These are phyloP conservation scores for Didymodactylos carnosus DNA, from an alignment of 2,888 invertebrate species.

Conservation along the genomic window DNA sequence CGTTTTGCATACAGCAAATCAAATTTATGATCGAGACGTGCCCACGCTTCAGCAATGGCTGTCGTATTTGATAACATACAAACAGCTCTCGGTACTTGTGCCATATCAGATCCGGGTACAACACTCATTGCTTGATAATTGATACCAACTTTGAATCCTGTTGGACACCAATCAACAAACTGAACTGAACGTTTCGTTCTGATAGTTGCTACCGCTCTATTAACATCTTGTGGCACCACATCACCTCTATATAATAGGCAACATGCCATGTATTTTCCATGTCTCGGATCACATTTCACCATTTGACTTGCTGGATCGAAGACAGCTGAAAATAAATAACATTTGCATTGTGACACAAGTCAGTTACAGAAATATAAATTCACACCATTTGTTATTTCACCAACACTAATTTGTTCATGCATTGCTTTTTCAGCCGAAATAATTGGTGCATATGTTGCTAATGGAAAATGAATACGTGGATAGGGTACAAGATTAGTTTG, in stretches of 20 bases:
- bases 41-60: constrained; percentile 38
- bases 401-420: constrained; percentile 52
- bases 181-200: constrained; percentile 63
- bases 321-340: no score
- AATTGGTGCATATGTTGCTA: constrained; percentile 15
- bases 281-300: constrained; percentile 32
- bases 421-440: constrained; percentile 60
- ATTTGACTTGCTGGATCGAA: constrained; percentile 29
- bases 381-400: constrained; percentile 27
- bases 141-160: constrained; percentile 45
- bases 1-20: constrained; percentile 25
- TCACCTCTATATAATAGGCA: constrained; percentile 22
- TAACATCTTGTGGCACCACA: constrained; percentile 23
- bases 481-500: constrained; percentile 15
- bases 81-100: constrained; percentile 36
- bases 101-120: constrained; percentile 71
- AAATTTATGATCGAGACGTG: constrained; percentile 31
- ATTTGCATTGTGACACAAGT: no score
- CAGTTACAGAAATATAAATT: no score
- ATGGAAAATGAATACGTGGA: constrained; percentile 14
- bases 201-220: constrained; percentile 44
- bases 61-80: constrained; percentile 37
- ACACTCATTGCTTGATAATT: constrained; percentile 55
- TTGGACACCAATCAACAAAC: constrained; percentile 63
- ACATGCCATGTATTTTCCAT: constrained; percentile 33